A percentile compares a stretch with the other conserved stretches of the same genome.
These are phyloP conservation scores for Plodia interpunctella DNA, from an alignment of 1,140 invertebrate species.

Conservation along the genomic window DNA sequence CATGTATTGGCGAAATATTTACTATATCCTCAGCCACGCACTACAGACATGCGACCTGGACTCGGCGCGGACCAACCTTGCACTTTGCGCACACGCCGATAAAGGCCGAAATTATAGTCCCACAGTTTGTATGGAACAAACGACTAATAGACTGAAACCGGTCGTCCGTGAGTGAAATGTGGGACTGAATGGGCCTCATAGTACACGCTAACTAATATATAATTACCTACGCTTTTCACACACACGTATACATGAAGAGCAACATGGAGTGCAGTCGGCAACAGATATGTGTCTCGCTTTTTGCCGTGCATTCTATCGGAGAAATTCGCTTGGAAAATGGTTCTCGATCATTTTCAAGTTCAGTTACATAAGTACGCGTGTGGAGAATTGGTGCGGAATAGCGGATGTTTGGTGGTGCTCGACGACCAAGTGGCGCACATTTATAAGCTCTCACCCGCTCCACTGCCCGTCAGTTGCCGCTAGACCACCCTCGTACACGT, in stretches of 20 bases:
- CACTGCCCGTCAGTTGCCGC: conserved; percentile 64
- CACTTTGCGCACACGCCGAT: conserved; percentile 36
- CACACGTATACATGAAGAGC: conserved; percentile 39
- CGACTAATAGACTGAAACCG: conserved; percentile 37
- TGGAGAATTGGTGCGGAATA: conserved; percentile 77
- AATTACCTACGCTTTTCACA: conserved; percentile 49
- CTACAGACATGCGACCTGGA: conserved; percentile 22
- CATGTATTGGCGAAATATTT: not conserved
- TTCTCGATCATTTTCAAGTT: conserved; percentile 77
- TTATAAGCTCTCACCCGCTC: conserved; percentile 70
- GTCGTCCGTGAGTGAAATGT: conserved; percentile 56
- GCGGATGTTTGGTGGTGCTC: conserved; percentile 74
- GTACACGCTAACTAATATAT: conserved; percentile 51
- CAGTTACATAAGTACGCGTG: conserved; percentile 77
- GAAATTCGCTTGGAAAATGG: conserved; percentile 77
- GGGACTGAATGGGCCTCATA: conserved; percentile 40
- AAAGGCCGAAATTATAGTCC: conserved; percentile 37
- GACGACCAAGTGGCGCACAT: conserved; percentile 60
- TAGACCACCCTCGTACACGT: conserved; percentile 62
- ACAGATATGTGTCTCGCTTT: conserved; percentile 63
- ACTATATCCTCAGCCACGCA: conserved; percentile 38
- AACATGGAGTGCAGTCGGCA: conserved; percentile 41
- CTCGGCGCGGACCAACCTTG: conserved; percentile 30
- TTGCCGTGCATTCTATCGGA: conserved; percentile 74
- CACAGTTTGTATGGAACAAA: conserved; percentile 19